Evolutionary conservation across 1,140 invertebrate species (phyloP).

Genomic region (Aphidius ervi): DNA sequence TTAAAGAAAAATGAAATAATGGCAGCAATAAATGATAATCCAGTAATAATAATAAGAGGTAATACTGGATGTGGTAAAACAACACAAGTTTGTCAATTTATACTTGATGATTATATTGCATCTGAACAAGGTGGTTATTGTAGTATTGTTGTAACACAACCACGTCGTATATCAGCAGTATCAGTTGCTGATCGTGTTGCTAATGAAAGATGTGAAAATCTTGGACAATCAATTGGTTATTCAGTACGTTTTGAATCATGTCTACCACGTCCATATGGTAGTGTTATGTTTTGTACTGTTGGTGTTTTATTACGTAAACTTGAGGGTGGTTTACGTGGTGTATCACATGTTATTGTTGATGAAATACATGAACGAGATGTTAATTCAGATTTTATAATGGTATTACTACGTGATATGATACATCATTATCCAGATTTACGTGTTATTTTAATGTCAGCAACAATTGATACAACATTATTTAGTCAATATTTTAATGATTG

Average conservation of each 20-base stretch:
- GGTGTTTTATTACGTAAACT: slow-evolving; percentile 89
- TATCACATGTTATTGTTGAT: slow-evolving; percentile 91
- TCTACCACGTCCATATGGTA: slow-evolving; percentile 86
- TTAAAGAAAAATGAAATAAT: slow-evolving; percentile 72
- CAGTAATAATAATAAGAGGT: slow-evolving; percentile 84
- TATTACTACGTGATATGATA: slow-evolving; percentile 89
- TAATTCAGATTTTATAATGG: slow-evolving; percentile 94
- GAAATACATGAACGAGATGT: slow-evolving; percentile 97
- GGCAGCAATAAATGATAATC: slow-evolving; percentile 78
- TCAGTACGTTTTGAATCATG: slow-evolving; percentile 90
- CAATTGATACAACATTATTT: slow-evolving; percentile 89
- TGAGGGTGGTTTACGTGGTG: slow-evolving; percentile 78
- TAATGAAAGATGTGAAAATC: slow-evolving; percentile 75
- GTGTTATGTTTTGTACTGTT: slow-evolving; percentile 92
- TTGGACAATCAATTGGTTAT: slow-evolving; percentile 82
- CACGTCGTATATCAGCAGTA: slow-evolving; percentile 89
- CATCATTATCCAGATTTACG: slow-evolving; percentile 83
- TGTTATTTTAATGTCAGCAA: slow-evolving; percentile 96
- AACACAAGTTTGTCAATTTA: slow-evolving; percentile 90
- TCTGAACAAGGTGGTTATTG: slow-evolving; percentile 77
- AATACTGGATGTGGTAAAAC: slow-evolving; percentile 93
- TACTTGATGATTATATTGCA: slow-evolving; percentile 91
- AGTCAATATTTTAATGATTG: slow-evolving; percentile 87
- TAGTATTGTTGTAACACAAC: slow-evolving; percentile 90
- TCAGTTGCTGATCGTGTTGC: slow-evolving; percentile 90